Conservation (phyloP, 2,888 invertebrate genomes). For the Acrobasis suavella region DNA sequence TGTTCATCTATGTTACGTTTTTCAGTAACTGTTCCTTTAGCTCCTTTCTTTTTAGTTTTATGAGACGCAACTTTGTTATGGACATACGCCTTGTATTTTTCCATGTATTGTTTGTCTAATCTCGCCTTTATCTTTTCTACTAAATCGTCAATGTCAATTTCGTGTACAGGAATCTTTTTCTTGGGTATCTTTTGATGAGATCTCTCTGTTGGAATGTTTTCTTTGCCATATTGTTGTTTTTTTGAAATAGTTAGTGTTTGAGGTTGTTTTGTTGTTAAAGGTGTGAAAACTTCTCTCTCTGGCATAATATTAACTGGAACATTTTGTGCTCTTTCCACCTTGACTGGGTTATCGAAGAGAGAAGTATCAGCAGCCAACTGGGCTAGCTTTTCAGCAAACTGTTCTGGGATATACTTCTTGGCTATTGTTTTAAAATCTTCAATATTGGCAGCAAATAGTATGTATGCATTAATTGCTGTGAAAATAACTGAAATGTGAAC, state of each 20-base stretch:
- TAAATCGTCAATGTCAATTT: slow-evolving; percentile 43
- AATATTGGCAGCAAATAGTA: slow-evolving; percentile 48
- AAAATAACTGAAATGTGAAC: slow-evolving; percentile 22
- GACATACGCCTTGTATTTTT: slow-evolving; percentile 10
- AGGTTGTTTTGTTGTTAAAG: not conserved
- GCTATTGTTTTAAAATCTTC: slow-evolving; percentile 52
- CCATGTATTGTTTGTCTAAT: slow-evolving; percentile 36
- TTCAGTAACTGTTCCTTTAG: not conserved
- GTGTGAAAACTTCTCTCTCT: not conserved
- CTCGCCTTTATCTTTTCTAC: slow-evolving; percentile 46
- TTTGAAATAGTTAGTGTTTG: not conserved
- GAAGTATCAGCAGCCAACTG: slow-evolving; percentile 33
- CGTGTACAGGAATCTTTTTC: slow-evolving; percentile 2
- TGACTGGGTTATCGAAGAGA: not conserved
- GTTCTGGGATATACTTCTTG: slow-evolving; percentile 44
- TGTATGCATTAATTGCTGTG: slow-evolving; percentile 30
- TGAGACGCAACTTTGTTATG: slow-evolving; percentile 2
- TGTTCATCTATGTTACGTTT: not conserved
- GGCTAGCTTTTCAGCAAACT: slow-evolving; percentile 43
- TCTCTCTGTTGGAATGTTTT: not conserved
- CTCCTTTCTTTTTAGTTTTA: not conserved
- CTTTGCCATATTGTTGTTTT: not conserved
- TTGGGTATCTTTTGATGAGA: not conserved
- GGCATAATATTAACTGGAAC: not conserved
- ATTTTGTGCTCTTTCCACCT: not conserved